Percentiles rank a stretch among this genome's conserved stretches.
Evolutionary conservation across 2,888 invertebrate species (phyloP).

Genomic region (Phortica okadai): DNA sequence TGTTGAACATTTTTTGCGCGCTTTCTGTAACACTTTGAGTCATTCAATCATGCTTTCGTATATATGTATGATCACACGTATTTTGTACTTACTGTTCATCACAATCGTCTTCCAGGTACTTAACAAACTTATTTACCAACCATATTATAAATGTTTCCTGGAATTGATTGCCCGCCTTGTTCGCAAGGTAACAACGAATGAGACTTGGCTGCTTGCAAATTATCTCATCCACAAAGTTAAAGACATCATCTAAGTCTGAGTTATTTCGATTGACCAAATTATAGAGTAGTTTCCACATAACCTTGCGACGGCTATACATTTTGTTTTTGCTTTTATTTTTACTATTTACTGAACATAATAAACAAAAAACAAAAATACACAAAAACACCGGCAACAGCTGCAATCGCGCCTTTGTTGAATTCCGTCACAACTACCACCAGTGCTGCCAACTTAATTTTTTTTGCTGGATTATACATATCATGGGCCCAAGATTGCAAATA

Average conservation of each 20-base stretch:
- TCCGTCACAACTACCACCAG: neutral
- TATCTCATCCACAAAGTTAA: slow-evolving; percentile 66
- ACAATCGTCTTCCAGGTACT: slow-evolving; percentile 48
- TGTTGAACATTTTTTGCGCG: slow-evolving; percentile 64
- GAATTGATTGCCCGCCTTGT: slow-evolving; percentile 57
- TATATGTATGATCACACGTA: neutral
- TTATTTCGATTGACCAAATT: slow-evolving; percentile 67
- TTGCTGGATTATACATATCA: too few species aligned
- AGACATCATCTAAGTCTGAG: slow-evolving; percentile 58
- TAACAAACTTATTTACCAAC: slow-evolving; percentile 67
- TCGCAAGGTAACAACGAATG: slow-evolving; percentile 60
- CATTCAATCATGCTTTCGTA: neutral
- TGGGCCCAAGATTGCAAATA: too few species aligned
- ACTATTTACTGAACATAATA: neutral
- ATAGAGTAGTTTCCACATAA: slow-evolving; percentile 73
- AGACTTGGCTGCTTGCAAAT: slow-evolving; percentile 71
- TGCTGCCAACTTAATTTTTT: too few species aligned
- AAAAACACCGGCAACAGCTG: neutral
- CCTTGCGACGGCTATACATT: slow-evolving; percentile 69
- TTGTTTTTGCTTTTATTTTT: neutral
- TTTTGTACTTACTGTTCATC: slow-evolving; percentile 48
- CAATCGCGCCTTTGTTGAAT: neutral
- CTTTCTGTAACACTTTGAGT: slow-evolving; percentile 50
- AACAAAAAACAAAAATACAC: neutral
- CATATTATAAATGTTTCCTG: slow-evolving; percentile 68